Evolutionary conservation across 2,113 vertebrate species (phyloP).

Genomic region (Psettodes erumei): DNA sequence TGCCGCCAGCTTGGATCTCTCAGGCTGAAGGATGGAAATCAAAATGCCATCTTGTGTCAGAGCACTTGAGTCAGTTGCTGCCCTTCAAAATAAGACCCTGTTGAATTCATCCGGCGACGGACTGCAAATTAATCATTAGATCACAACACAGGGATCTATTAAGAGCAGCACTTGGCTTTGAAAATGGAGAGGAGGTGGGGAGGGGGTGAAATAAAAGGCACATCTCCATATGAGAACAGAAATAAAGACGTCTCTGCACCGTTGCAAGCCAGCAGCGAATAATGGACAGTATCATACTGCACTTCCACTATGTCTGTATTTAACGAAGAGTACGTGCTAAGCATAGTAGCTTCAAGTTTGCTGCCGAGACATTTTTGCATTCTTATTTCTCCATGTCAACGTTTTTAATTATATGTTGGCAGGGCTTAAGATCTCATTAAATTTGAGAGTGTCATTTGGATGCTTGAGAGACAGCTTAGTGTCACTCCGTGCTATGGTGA

Average conservation of each 20-base stretch:
- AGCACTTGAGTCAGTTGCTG: constrained; percentile 17
- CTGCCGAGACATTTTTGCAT: constrained; percentile 70
- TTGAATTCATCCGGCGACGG: constrained; percentile 35
- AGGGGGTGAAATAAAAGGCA: constrained; percentile 33
- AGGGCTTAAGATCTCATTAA: constrained; percentile 86
- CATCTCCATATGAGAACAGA: constrained; percentile 26
- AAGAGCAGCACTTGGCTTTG: constrained; percentile 34
- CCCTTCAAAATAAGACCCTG: constrained; percentile 12
- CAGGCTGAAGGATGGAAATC: not conserved
- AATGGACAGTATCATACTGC: constrained; percentile 8
- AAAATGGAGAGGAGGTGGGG: constrained; percentile 22
- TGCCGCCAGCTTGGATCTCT: not conserved
- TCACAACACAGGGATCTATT: constrained; percentile 16
- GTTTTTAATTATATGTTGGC: constrained; percentile 86
- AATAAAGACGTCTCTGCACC: constrained; percentile 49
- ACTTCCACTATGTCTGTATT: constrained; percentile 46
- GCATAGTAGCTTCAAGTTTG: constrained; percentile 56
- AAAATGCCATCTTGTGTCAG: constrained; percentile 10
- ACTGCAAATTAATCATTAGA: constrained; percentile 39
- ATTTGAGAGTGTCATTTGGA: constrained; percentile 82
- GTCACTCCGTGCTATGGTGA: constrained; percentile 80
- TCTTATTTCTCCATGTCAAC: constrained; percentile 76
- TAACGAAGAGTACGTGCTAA: constrained; percentile 49
- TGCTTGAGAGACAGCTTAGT: constrained; percentile 85
- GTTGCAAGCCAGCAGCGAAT: constrained; percentile 24